Base-by-base conservation (phyloP, 2,797 vertebrate genomes). In the Melanogrammus aeglefinus region DNA sequence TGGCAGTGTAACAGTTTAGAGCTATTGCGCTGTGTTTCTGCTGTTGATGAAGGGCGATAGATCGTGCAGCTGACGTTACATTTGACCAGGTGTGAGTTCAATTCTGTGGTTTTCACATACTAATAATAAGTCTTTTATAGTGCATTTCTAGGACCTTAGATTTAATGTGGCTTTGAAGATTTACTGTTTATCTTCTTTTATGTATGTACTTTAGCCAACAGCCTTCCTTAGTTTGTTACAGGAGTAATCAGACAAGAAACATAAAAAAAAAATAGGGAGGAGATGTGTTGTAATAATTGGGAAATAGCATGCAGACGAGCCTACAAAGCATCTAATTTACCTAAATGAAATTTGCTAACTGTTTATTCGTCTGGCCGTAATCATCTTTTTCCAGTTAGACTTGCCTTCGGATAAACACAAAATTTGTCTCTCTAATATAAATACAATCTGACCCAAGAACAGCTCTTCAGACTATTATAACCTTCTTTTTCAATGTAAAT, bases 101-200 rank as follows among this genome's bases (percentile, higher is more conserved):
- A 8, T 70, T 12, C 18, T 66, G 18, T 66, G 31, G 31, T 2
- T 31, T 31, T 31, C 1, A 31, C 3, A 31, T 31, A 1, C 31
- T 31, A 31, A 31, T 31, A 2, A 31, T 31, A 31, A 31, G 3
- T 33, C 31, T 33, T 33, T 0, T 33, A 33, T 33, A 33, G 31
- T 2, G 31, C 31, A 3, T 33, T 33, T 33, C 31, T 33, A 33
- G 31, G 31, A 33, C 31, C 31, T 33, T 33, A 33, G n/a, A 18
- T 13, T 71, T 13, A 71, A 33, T 33, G 12, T 24, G 29, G 69
- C 70, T 72, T 47, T 36, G 12, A 36, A 16, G 51, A 71, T 57
- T n/a, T 31, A 77, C 35, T 24, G 57, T 33, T 74, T 74, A 74
- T 77, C 66, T 13, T 76, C n/a, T 63, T 63, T 63, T 76, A 18